phyloP scores from a whole-genome alignment of 64 coral and sea anemone species.

The Anthopleura sola region DNA sequence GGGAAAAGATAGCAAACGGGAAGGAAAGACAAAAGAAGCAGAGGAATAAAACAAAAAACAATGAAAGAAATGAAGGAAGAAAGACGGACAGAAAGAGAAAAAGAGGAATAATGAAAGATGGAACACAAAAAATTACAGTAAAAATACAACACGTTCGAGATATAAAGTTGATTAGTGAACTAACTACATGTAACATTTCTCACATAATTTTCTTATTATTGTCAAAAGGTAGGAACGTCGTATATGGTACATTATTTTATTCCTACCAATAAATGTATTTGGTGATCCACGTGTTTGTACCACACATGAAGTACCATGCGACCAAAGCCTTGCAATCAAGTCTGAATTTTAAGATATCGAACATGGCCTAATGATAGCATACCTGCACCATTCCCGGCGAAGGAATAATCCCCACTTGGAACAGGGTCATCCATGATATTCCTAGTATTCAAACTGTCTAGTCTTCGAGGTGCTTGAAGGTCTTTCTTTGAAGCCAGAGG shows the following conservation, averaged over 20 bases:
- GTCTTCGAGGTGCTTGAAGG: slow-evolving; percentile 9
- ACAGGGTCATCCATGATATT: slow-evolving; percentile 25
- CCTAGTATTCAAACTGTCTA: slow-evolving; percentile 36
- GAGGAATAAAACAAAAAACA: neutral
- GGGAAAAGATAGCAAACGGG: neutral
- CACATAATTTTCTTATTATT: no score
- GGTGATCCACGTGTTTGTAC: no score
- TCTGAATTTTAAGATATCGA: no score
- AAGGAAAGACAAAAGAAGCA: neutral
- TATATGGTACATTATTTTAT: no score
- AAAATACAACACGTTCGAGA: neutral
- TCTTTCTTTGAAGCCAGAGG: slow-evolving; percentile 21
- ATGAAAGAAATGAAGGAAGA: neutral
- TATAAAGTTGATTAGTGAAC: no score
- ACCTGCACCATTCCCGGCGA: neutral
- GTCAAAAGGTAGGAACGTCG: no score
- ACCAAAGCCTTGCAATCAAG: no score
- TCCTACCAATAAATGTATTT: no score
- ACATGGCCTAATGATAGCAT: no score
- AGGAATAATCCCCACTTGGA: neutral
- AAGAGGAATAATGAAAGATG: neutral
- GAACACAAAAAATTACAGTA: neutral
- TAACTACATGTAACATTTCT: no score
- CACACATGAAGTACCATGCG: no score
- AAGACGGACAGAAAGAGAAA: neutral